These are phyloP conservation scores for Ditula angustiorana DNA, from an alignment of 2,888 invertebrate genomes.

Conservation along the genomic window DNA sequence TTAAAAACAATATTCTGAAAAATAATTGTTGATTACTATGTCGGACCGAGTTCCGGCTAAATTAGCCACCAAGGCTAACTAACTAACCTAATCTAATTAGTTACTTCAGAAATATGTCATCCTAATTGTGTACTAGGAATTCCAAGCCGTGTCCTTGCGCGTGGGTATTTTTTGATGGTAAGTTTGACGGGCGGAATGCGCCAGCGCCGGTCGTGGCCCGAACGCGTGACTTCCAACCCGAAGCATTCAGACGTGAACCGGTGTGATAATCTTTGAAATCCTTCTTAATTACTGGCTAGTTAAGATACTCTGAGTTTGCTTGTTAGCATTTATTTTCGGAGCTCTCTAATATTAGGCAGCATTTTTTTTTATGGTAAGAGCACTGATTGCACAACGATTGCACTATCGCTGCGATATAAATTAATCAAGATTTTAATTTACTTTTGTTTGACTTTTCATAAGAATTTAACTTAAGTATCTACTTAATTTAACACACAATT, in stretches of 20 bases:
- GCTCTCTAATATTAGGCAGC: too few species aligned
- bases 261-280: conserved; percentile 48
- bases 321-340: conserved; percentile 11
- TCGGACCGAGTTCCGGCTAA: neutral
- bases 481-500: too few species aligned
- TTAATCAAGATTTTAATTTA: too few species aligned
- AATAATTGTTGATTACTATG: too few species aligned
- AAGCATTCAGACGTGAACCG: conserved; percentile 58
- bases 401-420: too few species aligned
- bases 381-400: too few species aligned
- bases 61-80: conserved; percentile 1
- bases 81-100: conserved; percentile 23
- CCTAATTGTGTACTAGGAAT: conserved; percentile 53
- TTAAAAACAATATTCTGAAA: too few species aligned
- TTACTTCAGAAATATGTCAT: conserved; percentile 23
- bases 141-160: conserved; percentile 66
- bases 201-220: conserved; percentile 75
- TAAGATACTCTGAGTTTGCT: conserved; percentile 44
- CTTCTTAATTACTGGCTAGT: conserved; percentile 41
- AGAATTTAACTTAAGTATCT: too few species aligned
- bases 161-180: conserved; percentile 70
- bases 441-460: too few species aligned
- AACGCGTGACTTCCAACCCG: conserved; percentile 70
- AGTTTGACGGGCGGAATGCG: conserved; percentile 80
- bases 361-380: too few species aligned